Percentiles rank a stretch among this genome's conserved stretches.
Conservation (phyloP, 1,140 invertebrate genomes). For the Pseudoatta argentina region DNA sequence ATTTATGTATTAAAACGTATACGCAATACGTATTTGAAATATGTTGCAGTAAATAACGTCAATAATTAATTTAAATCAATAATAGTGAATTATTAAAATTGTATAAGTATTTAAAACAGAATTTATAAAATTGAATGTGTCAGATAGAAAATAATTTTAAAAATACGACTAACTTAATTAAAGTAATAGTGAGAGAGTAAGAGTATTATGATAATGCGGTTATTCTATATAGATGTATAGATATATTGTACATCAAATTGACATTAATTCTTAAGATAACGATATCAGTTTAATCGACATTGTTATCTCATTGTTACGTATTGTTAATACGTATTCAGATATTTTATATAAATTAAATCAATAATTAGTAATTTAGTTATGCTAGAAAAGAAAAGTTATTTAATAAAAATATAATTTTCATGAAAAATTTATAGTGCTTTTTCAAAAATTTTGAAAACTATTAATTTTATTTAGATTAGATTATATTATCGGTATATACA, state of each 20-base stretch:
- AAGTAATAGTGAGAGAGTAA: background rate
- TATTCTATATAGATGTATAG: background rate
- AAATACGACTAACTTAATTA: background rate
- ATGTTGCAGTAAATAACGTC: background rate
- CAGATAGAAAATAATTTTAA: conserved; percentile 24
- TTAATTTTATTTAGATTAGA: background rate
- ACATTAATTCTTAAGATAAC: conserved; percentile 46
- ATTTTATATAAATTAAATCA: background rate
- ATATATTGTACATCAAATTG: background rate
- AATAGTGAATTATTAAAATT: background rate
- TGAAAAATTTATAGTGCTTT: background rate
- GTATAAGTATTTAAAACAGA: background rate
- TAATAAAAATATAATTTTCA: background rate
- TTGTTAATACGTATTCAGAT: background rate
- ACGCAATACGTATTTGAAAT: background rate
- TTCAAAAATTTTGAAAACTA: background rate
- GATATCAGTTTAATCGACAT: background rate
- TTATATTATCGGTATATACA: background rate
- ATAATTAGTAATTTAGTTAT: background rate
- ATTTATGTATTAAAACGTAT: conserved; percentile 6
- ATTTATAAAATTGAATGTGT: conserved; percentile 3
- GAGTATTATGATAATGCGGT: conserved; percentile 18
- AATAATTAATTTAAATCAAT: background rate
- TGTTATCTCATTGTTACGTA: background rate
- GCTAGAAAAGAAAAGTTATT: background rate